A percentile compares a stretch with the other conserved stretches of the same genome.
These are phyloP conservation scores for Pantherophis vulpinus DNA, from an alignment of 2,797 vertebrate species.

Conservation along the genomic window DNA sequence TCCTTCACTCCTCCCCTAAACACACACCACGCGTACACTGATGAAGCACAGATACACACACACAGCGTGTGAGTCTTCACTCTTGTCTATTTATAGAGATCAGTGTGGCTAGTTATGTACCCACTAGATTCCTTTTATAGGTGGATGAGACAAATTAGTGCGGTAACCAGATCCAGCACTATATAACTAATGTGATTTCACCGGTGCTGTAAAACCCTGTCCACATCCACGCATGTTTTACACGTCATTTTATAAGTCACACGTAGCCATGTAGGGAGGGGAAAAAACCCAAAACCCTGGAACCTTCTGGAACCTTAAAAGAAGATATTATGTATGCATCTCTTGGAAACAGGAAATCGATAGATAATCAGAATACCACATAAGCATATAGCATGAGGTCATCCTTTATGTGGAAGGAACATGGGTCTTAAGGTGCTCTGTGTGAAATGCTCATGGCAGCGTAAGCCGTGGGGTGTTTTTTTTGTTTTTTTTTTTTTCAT, in stretches of 20 bases:
- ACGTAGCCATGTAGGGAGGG: fast-evolving
- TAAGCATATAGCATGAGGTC: neutral
- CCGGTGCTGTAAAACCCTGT: neutral
- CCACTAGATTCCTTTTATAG: neutral
- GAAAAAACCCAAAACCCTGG: neutral
- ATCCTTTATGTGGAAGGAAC: neutral
- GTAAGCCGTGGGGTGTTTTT: conserved; percentile 1
- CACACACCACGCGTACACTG: neutral
- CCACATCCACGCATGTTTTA: neutral
- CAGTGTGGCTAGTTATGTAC: neutral
- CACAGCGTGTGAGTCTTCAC: neutral
- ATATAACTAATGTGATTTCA: neutral
- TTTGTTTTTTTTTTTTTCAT: conserved; percentile 10
- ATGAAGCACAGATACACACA: conserved; percentile 3
- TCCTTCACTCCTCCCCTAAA: conserved; percentile 2
- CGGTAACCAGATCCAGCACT: neutral
- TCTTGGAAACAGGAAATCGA: neutral
- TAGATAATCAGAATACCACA: neutral
- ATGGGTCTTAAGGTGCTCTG: neutral
- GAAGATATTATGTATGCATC: neutral
- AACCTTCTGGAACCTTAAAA: neutral
- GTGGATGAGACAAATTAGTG: neutral
- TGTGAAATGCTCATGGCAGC: conserved; percentile 29
- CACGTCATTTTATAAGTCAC: neutral
- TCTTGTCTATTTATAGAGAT: neutral